phyloP scores from a whole-genome alignment of 2,797 vertebrate genomes.

The Lepus townsendii region DNA sequence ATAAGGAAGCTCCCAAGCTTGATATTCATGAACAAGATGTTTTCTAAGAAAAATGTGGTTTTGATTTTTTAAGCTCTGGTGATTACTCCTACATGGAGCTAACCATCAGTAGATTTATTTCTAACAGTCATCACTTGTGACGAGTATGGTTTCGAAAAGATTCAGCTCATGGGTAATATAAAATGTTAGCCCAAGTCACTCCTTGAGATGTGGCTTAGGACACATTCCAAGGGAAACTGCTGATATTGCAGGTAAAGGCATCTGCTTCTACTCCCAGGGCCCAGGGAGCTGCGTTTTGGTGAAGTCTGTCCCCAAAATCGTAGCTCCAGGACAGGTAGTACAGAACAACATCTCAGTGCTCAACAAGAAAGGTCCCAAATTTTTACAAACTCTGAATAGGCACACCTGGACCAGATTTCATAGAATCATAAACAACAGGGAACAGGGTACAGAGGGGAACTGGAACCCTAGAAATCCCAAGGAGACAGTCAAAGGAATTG shows the following conservation, averaged over 20 bases:
- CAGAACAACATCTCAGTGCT: neutral
- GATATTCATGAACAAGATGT: neutral
- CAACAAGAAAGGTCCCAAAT: fast-evolving
- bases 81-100: neutral
- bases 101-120: conserved; percentile 34
- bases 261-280: neutral
- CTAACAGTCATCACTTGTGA: conserved; percentile 28
- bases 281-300: neutral
- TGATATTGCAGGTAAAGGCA: neutral
- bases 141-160: conserved; percentile 54
- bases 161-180: conserved; percentile 40
- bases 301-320: neutral
- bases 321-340: neutral
- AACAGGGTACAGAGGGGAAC: neutral
- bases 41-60: conserved; percentile 60
- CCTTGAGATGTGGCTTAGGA: conserved; percentile 12
- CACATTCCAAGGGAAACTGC: conserved; percentile 8
- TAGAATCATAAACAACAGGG: conserved; percentile 45
- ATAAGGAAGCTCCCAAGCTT: neutral
- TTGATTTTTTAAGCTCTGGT: conserved; percentile 58
- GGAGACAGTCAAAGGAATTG: conserved; percentile 15
- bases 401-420: conserved; percentile 50
- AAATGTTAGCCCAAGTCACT: conserved; percentile 38
- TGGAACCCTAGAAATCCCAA: conserved; percentile 65
- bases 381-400: neutral